These are phyloP conservation scores for Drosophila mimetica DNA, from an alignment of 2,888 invertebrate species.

Conservation along the genomic window DNA sequence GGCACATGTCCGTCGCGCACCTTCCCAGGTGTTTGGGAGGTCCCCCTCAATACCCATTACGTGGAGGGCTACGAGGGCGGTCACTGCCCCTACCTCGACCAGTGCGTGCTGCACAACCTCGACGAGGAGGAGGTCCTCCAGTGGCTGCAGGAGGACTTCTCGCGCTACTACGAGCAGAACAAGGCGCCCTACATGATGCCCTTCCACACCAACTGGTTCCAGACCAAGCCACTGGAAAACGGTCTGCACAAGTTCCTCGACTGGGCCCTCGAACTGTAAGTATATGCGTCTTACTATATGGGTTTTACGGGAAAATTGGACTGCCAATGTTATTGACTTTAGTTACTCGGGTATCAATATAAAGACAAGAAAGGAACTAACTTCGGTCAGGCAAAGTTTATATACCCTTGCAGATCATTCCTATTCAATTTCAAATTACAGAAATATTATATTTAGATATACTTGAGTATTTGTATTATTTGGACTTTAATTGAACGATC, in stretches of 20 bases:
- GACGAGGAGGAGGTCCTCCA: slow-evolving; percentile 91
- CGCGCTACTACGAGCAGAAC: slow-evolving; percentile 93
- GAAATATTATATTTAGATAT: too few species aligned
- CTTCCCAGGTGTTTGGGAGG: slow-evolving; percentile 97
- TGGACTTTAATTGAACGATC: too few species aligned
- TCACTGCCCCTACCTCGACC: slow-evolving; percentile 95
- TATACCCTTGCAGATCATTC: too few species aligned
- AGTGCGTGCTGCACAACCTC: slow-evolving; percentile 95
- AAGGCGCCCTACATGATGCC: slow-evolving; percentile 97
- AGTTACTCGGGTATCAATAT: too few species aligned
- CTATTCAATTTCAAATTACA: too few species aligned
- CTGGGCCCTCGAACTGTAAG: slow-evolving; percentile 90
- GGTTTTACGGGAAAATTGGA: too few species aligned
- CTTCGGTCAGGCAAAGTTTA: too few species aligned
- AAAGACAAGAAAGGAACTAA: too few species aligned
- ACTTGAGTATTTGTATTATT: too few species aligned
- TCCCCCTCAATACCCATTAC: slow-evolving; percentile 95
- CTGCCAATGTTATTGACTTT: too few species aligned
- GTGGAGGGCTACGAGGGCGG: slow-evolving; percentile 95
- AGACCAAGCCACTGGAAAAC: slow-evolving; percentile 91
- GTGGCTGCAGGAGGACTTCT: slow-evolving; percentile 96
- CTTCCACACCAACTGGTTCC: slow-evolving; percentile 98
- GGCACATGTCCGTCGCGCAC: slow-evolving; percentile 95
- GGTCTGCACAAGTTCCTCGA: slow-evolving; percentile 94
- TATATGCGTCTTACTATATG: not conserved